These are phyloP conservation scores for Latrodectus elegans DNA, from an alignment of 2,888 invertebrate species.

Conservation along the genomic window DNA sequence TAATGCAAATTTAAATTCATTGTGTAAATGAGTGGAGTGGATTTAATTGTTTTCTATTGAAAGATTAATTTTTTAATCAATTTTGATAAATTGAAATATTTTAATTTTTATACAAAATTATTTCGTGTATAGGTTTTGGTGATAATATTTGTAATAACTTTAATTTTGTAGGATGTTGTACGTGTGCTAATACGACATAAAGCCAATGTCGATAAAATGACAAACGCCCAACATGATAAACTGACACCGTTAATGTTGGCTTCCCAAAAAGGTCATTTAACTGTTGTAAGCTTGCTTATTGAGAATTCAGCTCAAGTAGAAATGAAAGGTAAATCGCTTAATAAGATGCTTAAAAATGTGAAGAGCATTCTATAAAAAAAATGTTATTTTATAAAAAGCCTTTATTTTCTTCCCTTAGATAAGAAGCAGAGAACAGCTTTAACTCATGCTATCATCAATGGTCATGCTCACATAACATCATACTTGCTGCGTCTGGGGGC, in stretches of 20 bases:
- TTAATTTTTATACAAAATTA: no score
- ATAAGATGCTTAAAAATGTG: neutral
- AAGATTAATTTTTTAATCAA: no score
- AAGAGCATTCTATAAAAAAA: neutral
- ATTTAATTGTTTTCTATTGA: no score
- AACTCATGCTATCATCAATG: constrained; percentile 78
- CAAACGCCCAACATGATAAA: constrained; percentile 75
- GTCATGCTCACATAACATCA: constrained; percentile 77
- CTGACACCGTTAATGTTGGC: constrained; percentile 77
- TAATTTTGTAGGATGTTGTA: constrained; percentile 74
- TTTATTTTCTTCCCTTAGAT: constrained; percentile 72
- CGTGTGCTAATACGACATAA: constrained; percentile 75
- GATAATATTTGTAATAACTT: neutral
- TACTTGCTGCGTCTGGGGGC: constrained; percentile 76
- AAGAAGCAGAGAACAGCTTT: constrained; percentile 77
- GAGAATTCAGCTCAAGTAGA: constrained; percentile 76
- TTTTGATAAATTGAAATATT: no score
- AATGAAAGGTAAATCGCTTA: constrained; percentile 73
- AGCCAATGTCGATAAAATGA: constrained; percentile 75
- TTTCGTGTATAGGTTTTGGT: no score
- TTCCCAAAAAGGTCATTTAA: constrained; percentile 75
- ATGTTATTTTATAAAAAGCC: neutral
- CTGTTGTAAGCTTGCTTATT: constrained; percentile 75
- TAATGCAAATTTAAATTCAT: no score
- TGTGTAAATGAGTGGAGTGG: no score